phyloP scores from a whole-genome alignment of 2,113 vertebrate species.

The Nicator chloris region DNA sequence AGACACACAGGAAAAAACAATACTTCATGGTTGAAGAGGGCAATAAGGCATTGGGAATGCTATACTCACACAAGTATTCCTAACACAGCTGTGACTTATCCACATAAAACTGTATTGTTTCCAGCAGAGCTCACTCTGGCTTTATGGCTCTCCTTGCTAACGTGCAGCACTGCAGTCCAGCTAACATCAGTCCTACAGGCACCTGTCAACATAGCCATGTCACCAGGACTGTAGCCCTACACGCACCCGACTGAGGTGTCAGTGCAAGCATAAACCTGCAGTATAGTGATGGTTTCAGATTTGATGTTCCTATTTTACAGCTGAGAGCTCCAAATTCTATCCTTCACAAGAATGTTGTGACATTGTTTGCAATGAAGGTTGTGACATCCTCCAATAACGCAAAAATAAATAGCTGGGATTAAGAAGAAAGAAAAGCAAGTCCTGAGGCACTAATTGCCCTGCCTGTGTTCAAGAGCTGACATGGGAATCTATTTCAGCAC shows the following conservation, averaged over 20 bases:
- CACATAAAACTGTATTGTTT: neutral
- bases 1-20: neutral
- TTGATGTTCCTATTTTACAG: neutral
- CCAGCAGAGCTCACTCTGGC: neutral
- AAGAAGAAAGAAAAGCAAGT: neutral
- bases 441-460: neutral
- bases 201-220: neutral
- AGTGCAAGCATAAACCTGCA: neutral
- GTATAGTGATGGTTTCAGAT: neutral
- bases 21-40: neutral
- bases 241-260: accelerated
- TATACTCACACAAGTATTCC: neutral
- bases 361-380: neutral
- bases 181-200: neutral
- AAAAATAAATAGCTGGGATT: neutral
- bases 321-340: accelerated
- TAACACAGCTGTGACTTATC: neutral
- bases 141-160: neutral
- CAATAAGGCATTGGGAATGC: neutral
- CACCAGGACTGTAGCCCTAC: neutral
- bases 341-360: neutral
- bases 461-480: neutral
- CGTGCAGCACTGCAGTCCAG: neutral
- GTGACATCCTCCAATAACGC: neutral
- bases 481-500: neutral